phyloP scores from a whole-genome alignment of 2,797 vertebrate species.

The Hippocampus kuda region DNA sequence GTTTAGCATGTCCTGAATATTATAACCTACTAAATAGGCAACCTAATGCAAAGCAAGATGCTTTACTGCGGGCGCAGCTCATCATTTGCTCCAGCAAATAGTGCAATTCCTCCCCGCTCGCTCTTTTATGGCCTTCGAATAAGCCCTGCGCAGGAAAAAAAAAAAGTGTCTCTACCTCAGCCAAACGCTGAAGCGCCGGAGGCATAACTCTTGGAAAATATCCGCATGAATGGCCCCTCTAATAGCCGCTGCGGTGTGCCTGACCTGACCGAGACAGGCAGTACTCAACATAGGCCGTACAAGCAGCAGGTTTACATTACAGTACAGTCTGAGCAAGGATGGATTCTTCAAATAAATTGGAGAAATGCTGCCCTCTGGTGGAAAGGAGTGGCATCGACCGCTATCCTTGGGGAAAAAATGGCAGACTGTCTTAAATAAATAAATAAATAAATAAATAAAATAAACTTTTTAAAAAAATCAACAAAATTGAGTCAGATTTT shows the following conservation, averaged over 20 bases:
- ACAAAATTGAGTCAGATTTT: not conserved
- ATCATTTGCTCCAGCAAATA: not conserved
- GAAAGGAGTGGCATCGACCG: not conserved
- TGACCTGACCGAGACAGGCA: not conserved
- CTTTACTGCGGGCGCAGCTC: not conserved
- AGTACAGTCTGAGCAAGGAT: not conserved
- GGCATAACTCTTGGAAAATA: not conserved
- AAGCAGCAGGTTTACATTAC: not conserved
- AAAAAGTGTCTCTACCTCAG: not conserved
- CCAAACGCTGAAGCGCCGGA: not conserved
- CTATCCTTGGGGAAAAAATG: not conserved
- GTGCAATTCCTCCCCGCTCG: not conserved
- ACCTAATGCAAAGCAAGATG: not conserved
- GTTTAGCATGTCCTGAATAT: not conserved
- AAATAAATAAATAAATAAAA: no score
- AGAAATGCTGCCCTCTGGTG: slow-evolving; percentile 49
- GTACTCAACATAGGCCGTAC: not conserved
- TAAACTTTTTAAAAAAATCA: no score
- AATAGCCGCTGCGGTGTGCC: not conserved
- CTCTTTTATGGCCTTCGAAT: not conserved
- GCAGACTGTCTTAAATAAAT: not conserved
- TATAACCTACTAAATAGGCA: not conserved
- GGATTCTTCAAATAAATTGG: not conserved
- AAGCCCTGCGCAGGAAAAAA: not conserved
- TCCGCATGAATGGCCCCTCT: not conserved